Evolutionary conservation across 2,113 vertebrate genomes (phyloP), one percentile per base, ranked within the genome.

Genomic region (Potamarius usumacintae): DNA sequence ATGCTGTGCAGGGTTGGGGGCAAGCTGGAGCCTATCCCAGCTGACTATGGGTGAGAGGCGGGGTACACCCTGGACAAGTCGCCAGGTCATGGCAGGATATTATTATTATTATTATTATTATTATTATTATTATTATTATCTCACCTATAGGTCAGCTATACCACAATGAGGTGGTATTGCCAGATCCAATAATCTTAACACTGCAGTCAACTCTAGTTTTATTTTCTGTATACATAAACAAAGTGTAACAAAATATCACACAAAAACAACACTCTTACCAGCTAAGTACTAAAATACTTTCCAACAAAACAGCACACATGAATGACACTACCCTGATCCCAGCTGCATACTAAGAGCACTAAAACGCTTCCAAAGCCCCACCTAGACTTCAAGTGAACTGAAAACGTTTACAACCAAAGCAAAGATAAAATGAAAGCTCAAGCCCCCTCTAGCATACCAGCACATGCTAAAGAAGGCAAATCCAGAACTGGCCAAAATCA

Each of bases 401-500:
- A 62, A 87, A 87, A 69, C 22, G 0, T 27, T 83, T n/a, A 18
- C 82, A 77, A 83, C 86, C 74, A 57, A 0, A 10, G 42, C 22
- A 76, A 72, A 67, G n/a, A 34, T 48, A 72, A 52, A 50, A 83
- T 62, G 42, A 83, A 88, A 78, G 7, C 22, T 14, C 50, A 20
- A 69, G 63, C 50, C 65, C 52, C 22, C 52, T 71, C 50, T 27
- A 65, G 50, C 80, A 55, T 22, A 30, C 30, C 30, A 1, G 30
- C 1, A 30, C 25, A 10, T 2, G 50, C 81, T 55, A 83, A 27
- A 65, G 48, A 76, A 14, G 1, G 67, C 4, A 53, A 48, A 83
- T 22, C 57, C 63, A 84, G 52, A 15, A 62, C 72, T 84, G 25
- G n/a, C 60, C 58, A 67, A n/a, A 77, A 83, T 74, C 69, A 76